These are phyloP conservation scores for Thalassaphorura encarpata DNA, from an alignment of 1,140 invertebrate species.

Conservation along the genomic window DNA sequence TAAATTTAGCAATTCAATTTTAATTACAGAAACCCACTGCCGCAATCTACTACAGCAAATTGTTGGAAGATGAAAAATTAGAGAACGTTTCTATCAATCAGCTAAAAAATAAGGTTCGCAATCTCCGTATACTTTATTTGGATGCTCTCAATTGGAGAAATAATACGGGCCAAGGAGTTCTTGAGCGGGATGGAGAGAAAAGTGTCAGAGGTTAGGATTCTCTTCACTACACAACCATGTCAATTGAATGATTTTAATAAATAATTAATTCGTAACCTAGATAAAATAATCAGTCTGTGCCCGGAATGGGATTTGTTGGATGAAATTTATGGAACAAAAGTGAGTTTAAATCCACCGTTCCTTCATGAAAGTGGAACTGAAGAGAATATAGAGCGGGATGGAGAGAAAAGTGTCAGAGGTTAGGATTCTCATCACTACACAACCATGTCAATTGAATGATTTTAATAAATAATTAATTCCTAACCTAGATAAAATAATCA, in stretches of 20 bases:
- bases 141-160: background rate
- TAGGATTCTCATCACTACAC: background rate
- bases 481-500: background rate
- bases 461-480: background rate
- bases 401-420: background rate
- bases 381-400: background rate
- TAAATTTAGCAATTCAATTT: background rate
- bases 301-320: slow-evolving; percentile 12
- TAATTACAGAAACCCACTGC: background rate
- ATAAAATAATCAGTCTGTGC: slow-evolving; percentile 3
- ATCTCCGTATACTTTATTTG: background rate
- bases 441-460: background rate
- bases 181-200: background rate
- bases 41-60: background rate
- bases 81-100: background rate
- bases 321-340: slow-evolving; percentile 6
- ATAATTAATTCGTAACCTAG: background rate
- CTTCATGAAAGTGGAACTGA: background rate
- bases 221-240: background rate
- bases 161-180: slow-evolving; percentile 2
- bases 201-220: slow-evolving; percentile 32
- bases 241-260: background rate
- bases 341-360: slow-evolving; percentile 3
- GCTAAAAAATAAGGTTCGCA: background rate
- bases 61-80: background rate